Evolutionary conservation across 2,113 vertebrate genomes (phyloP).

Genomic region (Chaetodon auriga): DNA sequence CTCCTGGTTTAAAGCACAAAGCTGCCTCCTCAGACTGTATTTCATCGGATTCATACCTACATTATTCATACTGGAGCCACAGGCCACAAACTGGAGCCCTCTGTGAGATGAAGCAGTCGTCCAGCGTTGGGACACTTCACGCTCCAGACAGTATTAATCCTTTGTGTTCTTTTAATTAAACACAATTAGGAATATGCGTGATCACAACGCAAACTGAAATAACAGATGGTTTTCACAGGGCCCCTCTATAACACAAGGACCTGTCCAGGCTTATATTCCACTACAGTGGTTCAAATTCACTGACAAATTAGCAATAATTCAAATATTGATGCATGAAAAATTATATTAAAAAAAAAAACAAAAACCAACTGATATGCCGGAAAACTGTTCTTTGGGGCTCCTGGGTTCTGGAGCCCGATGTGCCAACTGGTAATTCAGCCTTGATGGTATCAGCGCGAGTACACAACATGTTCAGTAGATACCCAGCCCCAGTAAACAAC

Average conservation of each 20-base stretch:
- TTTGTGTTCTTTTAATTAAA: not conserved
- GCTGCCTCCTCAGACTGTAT: not conserved
- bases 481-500: conserved; percentile 3
- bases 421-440: not conserved
- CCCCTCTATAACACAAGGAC: too few relatives aligned
- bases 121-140: not conserved
- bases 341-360: not conserved
- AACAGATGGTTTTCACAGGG: not conserved
- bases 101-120: not conserved
- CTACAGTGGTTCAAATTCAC: not conserved
- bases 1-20: not conserved
- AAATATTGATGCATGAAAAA: not conserved
- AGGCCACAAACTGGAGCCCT: not conserved
- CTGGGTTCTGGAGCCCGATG: not conserved
- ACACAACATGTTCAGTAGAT: not conserved
- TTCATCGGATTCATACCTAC: not conserved
- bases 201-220: not conserved
- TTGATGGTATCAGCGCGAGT: not conserved
- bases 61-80: not conserved
- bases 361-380: not conserved
- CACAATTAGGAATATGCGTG: not conserved
- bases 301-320: not conserved
- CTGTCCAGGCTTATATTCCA: not conserved
- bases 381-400: not conserved
- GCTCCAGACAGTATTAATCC: not conserved